phyloP scores from a whole-genome alignment of 2,888 invertebrate genomes.

The Drosophila robusta region DNA sequence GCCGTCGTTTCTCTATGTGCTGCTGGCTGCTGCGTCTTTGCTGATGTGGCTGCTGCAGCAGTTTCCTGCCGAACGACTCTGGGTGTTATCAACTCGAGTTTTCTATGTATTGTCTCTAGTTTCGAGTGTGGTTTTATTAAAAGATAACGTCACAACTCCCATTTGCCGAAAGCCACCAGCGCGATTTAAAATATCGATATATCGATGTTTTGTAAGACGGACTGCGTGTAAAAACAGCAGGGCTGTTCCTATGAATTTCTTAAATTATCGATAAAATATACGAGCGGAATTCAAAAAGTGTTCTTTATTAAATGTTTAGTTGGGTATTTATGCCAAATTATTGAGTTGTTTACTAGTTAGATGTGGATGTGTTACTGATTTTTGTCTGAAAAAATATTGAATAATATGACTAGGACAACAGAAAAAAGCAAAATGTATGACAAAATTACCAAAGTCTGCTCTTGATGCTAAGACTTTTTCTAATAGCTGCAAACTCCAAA shows the following conservation, averaged over 20 bases:
- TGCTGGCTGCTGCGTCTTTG: neutral
- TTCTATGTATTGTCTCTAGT: neutral
- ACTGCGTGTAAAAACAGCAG: neutral
- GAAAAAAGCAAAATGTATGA: too few species aligned
- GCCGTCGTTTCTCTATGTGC: neutral
- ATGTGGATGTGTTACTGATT: too few species aligned
- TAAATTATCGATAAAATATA: neutral
- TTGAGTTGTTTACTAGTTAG: neutral
- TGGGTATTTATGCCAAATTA: neutral
- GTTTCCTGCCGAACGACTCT: slow-evolving; percentile 3
- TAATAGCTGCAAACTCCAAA: too few species aligned
- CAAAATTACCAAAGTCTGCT: too few species aligned
- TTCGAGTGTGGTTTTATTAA: slow-evolving; percentile 14
- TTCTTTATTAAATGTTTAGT: neutral
- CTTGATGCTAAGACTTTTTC: too few species aligned
- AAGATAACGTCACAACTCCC: slow-evolving; percentile 46
- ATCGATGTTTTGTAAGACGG: slow-evolving; percentile 13
- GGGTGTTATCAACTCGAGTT: slow-evolving; percentile 25
- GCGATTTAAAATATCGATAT: slow-evolving; percentile 31
- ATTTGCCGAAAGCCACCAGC: slow-evolving; percentile 27
- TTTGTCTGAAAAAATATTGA: too few species aligned
- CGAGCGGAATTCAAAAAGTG: neutral
- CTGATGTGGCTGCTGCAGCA: slow-evolving; percentile 37
- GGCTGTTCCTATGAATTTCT: slow-evolving; percentile 2
- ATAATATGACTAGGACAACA: too few species aligned